These are phyloP conservation scores for Melospiza melodia DNA, from an alignment of 2,113 vertebrate genomes.

Conservation along the genomic window DNA sequence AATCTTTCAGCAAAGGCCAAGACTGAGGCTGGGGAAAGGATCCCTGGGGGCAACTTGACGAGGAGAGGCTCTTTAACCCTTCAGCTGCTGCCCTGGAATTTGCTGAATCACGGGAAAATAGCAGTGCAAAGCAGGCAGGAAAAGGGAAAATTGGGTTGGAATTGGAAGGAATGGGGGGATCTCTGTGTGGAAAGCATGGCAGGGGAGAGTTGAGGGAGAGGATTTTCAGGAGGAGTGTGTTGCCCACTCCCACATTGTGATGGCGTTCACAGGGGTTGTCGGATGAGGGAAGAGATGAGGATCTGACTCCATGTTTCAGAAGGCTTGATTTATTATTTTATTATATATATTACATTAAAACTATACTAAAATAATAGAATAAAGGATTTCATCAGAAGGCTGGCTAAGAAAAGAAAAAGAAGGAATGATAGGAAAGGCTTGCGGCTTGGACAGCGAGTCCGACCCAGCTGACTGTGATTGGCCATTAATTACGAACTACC, in stretches of 20 bases:
- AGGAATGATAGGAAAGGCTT: too few species aligned
- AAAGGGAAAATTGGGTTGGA: neutral
- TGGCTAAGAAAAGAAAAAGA: too few species aligned
- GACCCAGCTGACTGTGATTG: too few species aligned
- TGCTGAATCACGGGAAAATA: neutral
- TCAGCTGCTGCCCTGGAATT: neutral
- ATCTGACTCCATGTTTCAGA: too few species aligned
- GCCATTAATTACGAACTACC: too few species aligned
- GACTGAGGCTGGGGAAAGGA: neutral
- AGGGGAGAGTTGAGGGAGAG: accelerated
- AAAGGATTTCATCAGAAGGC: too few species aligned
- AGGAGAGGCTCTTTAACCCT: slow-evolving; percentile 19
- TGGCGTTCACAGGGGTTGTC: too few species aligned
- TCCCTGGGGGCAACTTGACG: neutral
- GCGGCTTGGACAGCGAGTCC: too few species aligned
- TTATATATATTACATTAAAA: too few species aligned
- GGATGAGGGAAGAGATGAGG: too few species aligned
- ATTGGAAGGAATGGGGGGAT: neutral
- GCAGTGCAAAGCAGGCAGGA: accelerated
- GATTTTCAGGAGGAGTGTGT: neutral
- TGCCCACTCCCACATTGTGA: neutral
- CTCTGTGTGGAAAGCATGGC: accelerated
- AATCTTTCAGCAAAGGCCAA: slow-evolving; percentile 41
- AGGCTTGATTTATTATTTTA: too few species aligned
- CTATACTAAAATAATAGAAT: too few species aligned